Conservation (phyloP, 2,888 invertebrate species). For the Celastrina argiolus region DNA sequence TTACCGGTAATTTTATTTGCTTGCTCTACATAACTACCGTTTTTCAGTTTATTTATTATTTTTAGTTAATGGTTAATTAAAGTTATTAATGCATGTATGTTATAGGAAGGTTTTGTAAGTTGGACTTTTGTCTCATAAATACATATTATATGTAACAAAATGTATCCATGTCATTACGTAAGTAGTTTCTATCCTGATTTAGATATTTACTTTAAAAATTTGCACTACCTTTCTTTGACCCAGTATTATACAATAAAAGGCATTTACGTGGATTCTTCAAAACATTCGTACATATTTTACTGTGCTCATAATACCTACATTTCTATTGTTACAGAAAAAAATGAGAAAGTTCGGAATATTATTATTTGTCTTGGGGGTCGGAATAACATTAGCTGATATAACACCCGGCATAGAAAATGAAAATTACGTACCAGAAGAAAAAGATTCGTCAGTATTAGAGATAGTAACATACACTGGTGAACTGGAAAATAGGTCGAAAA, state of each 20-base stretch:
- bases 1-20: neutral
- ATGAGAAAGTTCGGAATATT: constrained; percentile 50
- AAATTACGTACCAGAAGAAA: constrained; percentile 39
- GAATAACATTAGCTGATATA: constrained; percentile 41
- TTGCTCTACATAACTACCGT: neutral
- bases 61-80: too few relatives aligned
- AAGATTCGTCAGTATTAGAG: constrained; percentile 44
- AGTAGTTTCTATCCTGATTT: constrained; percentile 14
- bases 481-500: constrained; percentile 42
- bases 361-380: constrained; percentile 46
- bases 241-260: constrained; percentile 54
- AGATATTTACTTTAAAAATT: constrained; percentile 40
- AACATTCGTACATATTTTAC: constrained; percentile 27
- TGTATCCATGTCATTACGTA: neutral
- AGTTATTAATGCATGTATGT: too few relatives aligned
- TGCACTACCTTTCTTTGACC: constrained; percentile 61
- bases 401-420: constrained; percentile 30
- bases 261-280: constrained; percentile 26
- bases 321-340: constrained; percentile 52
- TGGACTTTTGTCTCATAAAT: too few relatives aligned
- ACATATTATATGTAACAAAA: too few relatives aligned
- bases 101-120: too few relatives aligned
- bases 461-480: constrained; percentile 41
- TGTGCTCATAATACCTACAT: constrained; percentile 35
- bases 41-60: too few relatives aligned